A percentile compares a stretch with the other conserved stretches of the same genome.
These are phyloP conservation scores for Agrilus cyanescens DNA, from an alignment of 2,888 invertebrate species.

Conservation along the genomic window DNA sequence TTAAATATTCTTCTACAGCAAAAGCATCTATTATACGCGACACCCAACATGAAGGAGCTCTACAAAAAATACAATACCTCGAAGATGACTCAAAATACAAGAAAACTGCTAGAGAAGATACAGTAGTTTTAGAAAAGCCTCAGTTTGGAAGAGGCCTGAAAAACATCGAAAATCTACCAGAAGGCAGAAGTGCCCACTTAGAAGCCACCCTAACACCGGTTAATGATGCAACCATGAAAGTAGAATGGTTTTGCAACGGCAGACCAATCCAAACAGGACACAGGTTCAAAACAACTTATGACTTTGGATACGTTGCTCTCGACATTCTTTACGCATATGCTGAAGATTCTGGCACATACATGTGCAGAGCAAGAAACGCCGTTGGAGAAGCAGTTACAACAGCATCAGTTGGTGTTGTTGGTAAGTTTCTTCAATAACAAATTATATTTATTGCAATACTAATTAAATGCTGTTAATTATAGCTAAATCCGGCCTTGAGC, in stretches of 20 bases:
- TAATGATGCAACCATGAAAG: constrained; percentile 96
- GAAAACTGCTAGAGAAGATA: constrained; percentile 60
- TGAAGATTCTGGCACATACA: constrained; percentile 94
- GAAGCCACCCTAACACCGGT: constrained; percentile 94
- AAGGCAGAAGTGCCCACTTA: constrained; percentile 80
- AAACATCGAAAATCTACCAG: constrained; percentile 68
- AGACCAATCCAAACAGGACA: constrained; percentile 86
- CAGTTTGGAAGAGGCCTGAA: constrained; percentile 82
- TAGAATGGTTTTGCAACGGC: constrained; percentile 97
- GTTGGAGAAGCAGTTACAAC: constrained; percentile 93
- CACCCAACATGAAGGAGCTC: constrained; percentile 84
- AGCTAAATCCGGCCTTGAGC: constrained; percentile 74
- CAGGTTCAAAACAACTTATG: constrained; percentile 90
- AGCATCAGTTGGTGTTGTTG: constrained; percentile 76
- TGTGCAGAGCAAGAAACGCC: constrained; percentile 90
- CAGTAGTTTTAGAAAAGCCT: constrained; percentile 69
- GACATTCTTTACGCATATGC: constrained; percentile 94
- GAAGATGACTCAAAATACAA: constrained; percentile 74
- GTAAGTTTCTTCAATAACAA: constrained; percentile 38
- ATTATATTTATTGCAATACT: background rate
- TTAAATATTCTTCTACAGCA: constrained; percentile 38
- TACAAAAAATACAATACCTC: constrained; percentile 85
- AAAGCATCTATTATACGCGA: constrained; percentile 77
- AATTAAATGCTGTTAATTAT: constrained; percentile 14
- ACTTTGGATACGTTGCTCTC: constrained; percentile 94